Conservation (phyloP, 2,888 invertebrate genomes). For the Melanotus villosus region DNA sequence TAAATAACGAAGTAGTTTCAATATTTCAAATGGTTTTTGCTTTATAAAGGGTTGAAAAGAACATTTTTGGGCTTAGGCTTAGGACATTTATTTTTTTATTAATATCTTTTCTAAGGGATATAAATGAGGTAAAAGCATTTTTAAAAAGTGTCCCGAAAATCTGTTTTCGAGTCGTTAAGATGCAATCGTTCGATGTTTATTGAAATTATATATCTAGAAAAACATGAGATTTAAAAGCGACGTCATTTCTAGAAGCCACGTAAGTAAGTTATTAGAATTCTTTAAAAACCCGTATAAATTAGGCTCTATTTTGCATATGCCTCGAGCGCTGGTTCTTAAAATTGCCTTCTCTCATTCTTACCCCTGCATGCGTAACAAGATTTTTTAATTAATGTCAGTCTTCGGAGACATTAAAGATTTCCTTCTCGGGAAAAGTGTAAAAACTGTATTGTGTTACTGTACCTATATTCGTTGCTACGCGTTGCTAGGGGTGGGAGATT, state of each 20-base stretch:
- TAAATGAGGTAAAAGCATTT: too few species aligned
- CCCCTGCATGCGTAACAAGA: slow-evolving; percentile 66
- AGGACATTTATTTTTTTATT: too few species aligned
- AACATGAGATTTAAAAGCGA: slow-evolving; percentile 23
- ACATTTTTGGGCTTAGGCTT: too few species aligned
- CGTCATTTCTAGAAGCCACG: slow-evolving; percentile 47
- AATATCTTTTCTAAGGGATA: too few species aligned
- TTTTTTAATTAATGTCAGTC: slow-evolving; percentile 68
- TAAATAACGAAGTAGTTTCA: too few species aligned
- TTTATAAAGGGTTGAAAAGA: too few species aligned
- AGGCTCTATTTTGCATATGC: slow-evolving; percentile 63
- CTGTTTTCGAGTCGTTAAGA: too few species aligned
- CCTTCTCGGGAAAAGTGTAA: slow-evolving; percentile 64
- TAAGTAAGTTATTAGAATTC: slow-evolving; percentile 49
- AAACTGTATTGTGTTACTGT: slow-evolving; percentile 68
- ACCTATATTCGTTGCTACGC: slow-evolving; percentile 68
- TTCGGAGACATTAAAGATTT: slow-evolving; percentile 65
- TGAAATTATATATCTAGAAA: neutral
- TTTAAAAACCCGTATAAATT: slow-evolving; percentile 59
- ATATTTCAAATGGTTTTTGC: too few species aligned
- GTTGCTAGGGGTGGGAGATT: slow-evolving; percentile 67
- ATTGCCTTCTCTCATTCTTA: slow-evolving; percentile 59
- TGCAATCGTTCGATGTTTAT: too few species aligned
- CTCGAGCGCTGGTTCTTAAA: slow-evolving; percentile 59
- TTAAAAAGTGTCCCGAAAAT: too few species aligned